Conservation (phyloP, 2,113 vertebrate species). For the Willisornis vidua region DNA sequence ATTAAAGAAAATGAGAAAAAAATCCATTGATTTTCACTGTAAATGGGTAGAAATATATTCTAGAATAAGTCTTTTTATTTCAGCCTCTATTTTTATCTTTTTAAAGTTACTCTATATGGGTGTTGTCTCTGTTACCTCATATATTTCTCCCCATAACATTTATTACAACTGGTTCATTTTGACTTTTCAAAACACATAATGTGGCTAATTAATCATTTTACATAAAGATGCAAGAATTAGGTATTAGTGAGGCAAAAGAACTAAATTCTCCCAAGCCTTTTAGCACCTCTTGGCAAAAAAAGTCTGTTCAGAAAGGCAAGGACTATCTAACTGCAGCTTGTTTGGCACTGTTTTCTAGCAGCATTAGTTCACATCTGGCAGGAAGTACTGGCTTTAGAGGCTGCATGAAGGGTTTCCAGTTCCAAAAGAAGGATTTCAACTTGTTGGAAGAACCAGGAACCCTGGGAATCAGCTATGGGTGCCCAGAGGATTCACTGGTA, state of each 20-base stretch:
- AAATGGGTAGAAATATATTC: not conserved
- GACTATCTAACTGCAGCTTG: not conserved
- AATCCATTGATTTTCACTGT: not conserved
- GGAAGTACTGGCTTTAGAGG: conserved; percentile 84
- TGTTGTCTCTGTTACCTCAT: not conserved
- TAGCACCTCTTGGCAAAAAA: not conserved
- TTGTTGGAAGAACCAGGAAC: conserved; percentile 93
- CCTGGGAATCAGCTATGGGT: conserved; percentile 93
- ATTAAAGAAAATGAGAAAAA: not conserved
- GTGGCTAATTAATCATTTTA: not conserved
- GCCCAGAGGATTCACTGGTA: conserved; percentile 95
- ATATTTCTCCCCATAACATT: not conserved
- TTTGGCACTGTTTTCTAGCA: conserved; percentile 36
- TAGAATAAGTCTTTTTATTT: not conserved
- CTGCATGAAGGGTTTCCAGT: conserved; percentile 96
- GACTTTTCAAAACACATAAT: not conserved
- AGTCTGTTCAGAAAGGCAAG: not conserved
- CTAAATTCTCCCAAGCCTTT: not conserved
- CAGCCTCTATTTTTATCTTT: not conserved
- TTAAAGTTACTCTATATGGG: not conserved
- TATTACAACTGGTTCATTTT: not conserved
- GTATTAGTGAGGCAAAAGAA: not conserved
- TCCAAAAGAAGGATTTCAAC: conserved; percentile 98
- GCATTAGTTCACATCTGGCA: conserved; percentile 81
- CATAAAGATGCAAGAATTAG: not conserved